A percentile compares a stretch with the other conserved stretches of the same genome.
Evolutionary conservation across 2,888 invertebrate genomes (phyloP).

Genomic region (Drosophila mercatorum): DNA sequence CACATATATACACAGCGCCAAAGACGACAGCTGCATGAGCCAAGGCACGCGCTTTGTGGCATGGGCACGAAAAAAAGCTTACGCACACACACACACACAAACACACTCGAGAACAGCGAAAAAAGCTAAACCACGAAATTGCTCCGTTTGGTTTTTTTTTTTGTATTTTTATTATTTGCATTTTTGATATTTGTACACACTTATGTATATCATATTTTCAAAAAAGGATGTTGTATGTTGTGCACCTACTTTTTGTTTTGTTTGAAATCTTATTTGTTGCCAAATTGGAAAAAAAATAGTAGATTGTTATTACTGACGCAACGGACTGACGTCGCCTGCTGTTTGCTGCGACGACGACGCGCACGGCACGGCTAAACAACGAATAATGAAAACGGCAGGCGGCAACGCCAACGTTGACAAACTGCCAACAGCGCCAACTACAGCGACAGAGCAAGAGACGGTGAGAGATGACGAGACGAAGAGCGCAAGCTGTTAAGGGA

Average conservation of each 20-base stretch:
- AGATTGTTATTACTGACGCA: slow-evolving; percentile 66
- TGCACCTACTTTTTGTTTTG: slow-evolving; percentile 53
- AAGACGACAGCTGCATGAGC: slow-evolving; percentile 50
- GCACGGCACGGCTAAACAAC: slow-evolving; percentile 73
- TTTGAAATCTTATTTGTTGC: slow-evolving; percentile 26
- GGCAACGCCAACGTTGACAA: slow-evolving; percentile 59
- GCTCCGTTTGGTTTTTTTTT: slow-evolving; percentile 11
- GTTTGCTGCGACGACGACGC: slow-evolving; percentile 69
- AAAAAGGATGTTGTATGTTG: slow-evolving; percentile 5
- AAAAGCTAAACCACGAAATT: slow-evolving; percentile 29
- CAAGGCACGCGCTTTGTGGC: slow-evolving; percentile 60
- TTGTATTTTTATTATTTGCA: not conserved
- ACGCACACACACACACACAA: slow-evolving; percentile 20
- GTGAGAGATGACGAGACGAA: slow-evolving; percentile 1
- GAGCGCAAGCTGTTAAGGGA: not conserved
- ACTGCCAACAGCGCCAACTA: slow-evolving; percentile 46
- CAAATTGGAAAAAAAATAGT: slow-evolving; percentile 22
- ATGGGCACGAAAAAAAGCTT: slow-evolving; percentile 42
- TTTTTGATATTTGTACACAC: not conserved
- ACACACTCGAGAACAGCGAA: slow-evolving; percentile 23
- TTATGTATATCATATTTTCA: not conserved
- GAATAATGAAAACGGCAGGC: slow-evolving; percentile 59
- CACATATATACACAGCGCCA: slow-evolving; percentile 14
- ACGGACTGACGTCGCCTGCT: slow-evolving; percentile 73
- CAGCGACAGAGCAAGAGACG: not conserved